A percentile compares a stretch with the other conserved stretches of the same genome.
Evolutionary conservation across 2,113 vertebrate species (phyloP).

Genomic region (Pungitius pungitius): DNA sequence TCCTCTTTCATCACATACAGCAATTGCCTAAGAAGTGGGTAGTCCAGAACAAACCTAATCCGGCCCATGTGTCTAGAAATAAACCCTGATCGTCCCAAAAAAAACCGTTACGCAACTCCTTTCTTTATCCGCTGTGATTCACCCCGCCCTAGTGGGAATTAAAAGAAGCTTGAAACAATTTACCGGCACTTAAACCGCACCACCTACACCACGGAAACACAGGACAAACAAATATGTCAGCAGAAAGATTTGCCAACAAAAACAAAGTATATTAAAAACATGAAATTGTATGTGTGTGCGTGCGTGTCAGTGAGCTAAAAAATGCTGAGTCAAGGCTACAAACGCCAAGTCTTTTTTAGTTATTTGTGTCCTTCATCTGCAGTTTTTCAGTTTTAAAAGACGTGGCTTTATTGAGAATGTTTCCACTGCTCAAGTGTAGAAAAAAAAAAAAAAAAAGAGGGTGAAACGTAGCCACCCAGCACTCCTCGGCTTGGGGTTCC

Average conservation of each 20-base stretch:
- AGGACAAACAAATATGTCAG: conserved; percentile 23
- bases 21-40: conserved; percentile 30
- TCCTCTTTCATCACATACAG: neutral
- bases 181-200: conserved; percentile 31
- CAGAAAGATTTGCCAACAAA: neutral
- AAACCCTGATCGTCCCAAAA: conserved; percentile 40
- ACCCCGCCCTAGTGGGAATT: conserved; percentile 50
- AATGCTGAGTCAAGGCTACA: neutral
- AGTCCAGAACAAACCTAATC: conserved; percentile 35
- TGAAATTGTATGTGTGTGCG: neutral
- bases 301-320: neutral
- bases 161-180: conserved; percentile 58
- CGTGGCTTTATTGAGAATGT: conserved; percentile 16
- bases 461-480: conserved; percentile 12
- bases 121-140: conserved; percentile 33
- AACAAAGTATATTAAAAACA: neutral
- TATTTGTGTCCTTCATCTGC: neutral
- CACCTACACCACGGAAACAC: conserved; percentile 19
- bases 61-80: conserved; percentile 56
- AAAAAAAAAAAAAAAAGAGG: neutral
- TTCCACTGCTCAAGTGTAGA: conserved; percentile 27
- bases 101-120: conserved; percentile 61
- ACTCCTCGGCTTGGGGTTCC: conserved; percentile 19
- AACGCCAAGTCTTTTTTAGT: conserved; percentile 3
- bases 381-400: conserved; percentile 6